Evolutionary conservation across 2,113 vertebrate species (phyloP).

Genomic region (Gnathonemus echidnorhynchus): DNA sequence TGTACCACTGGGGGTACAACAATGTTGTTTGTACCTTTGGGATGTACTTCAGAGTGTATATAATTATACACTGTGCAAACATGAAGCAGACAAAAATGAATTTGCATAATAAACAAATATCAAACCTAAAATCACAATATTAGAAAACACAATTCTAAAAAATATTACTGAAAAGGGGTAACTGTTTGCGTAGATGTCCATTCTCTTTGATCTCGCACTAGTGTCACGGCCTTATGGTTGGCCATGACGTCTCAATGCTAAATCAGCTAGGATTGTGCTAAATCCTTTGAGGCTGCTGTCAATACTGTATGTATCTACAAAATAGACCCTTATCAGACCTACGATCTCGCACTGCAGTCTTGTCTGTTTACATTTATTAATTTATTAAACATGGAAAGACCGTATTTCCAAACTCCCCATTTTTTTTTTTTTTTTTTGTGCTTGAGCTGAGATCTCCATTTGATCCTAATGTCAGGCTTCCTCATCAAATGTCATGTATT

Average conservation of each 20-base stretch:
- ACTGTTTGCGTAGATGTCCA: too few relatives aligned
- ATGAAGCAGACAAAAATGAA: neutral
- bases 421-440: neutral
- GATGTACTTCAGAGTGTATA: neutral
- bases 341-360: neutral
- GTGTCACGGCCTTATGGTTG: neutral
- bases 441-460: neutral
- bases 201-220: neutral
- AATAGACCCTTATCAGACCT: neutral
- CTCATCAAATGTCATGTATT: neutral
- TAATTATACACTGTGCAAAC: neutral
- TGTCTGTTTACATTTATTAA: neutral
- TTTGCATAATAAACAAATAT: neutral
- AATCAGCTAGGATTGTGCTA: neutral
- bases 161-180: neutral
- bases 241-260: neutral
- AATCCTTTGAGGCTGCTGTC: neutral
- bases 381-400: neutral
- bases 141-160: neutral
- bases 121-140: neutral
- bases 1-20: neutral
- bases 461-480: neutral
- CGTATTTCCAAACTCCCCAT: neutral
- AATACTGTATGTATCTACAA: neutral
- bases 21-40: neutral